A percentile compares a stretch with the other conserved stretches of the same genome.
Evolutionary conservation across 2,888 invertebrate genomes (phyloP).

Genomic region (Aleiodes testaceus): DNA sequence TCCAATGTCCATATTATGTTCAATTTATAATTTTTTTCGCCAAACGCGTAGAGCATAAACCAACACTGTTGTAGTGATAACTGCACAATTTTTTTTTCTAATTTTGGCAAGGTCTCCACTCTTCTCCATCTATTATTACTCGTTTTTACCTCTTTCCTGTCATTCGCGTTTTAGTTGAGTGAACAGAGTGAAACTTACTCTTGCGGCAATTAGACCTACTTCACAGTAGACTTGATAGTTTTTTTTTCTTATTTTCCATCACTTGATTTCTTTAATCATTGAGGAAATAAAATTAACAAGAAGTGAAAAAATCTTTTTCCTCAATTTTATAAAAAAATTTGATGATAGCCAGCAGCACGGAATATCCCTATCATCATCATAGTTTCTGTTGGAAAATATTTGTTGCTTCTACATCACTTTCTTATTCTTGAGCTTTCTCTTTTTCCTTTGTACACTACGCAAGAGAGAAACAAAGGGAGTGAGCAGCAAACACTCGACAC

Average conservation of each 20-base stretch:
- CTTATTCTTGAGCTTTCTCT: slow-evolving; percentile 18
- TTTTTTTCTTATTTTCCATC: not conserved
- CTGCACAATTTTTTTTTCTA: slow-evolving; percentile 6
- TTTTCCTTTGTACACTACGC: not conserved
- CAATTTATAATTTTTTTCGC: not conserved
- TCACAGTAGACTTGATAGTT: slow-evolving; percentile 12
- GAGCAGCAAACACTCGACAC: no score
- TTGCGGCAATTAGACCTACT: slow-evolving; percentile 22
- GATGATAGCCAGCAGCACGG: not conserved
- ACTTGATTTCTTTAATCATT: not conserved
- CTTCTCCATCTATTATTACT: not conserved
- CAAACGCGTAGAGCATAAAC: no score
- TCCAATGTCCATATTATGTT: not conserved
- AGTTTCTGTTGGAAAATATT: not conserved
- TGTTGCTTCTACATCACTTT: not conserved
- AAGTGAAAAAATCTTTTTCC: not conserved
- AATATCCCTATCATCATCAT: not conserved
- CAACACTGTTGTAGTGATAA: no score
- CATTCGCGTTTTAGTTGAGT: slow-evolving; percentile 15
- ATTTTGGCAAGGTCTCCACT: no score
- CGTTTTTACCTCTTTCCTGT: not conserved
- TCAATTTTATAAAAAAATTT: not conserved
- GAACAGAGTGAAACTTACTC: slow-evolving; percentile 24
- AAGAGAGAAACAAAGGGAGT: no score
- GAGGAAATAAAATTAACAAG: not conserved